phyloP scores from a whole-genome alignment of 2,797 vertebrate species.

The Bovichtus variegatus region DNA sequence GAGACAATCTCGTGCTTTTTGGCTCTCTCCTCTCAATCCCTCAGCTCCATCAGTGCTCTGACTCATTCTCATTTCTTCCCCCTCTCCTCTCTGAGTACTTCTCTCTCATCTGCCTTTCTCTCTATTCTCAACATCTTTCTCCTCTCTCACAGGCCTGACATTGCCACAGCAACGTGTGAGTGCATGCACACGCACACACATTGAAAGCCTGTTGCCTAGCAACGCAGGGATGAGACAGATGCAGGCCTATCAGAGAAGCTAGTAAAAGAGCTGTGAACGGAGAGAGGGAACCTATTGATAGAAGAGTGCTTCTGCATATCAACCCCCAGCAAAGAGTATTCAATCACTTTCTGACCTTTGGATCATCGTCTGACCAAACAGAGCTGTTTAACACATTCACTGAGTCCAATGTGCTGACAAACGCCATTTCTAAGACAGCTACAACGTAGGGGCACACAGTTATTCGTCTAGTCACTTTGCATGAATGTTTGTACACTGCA shows the following conservation, averaged over 20 bases:
- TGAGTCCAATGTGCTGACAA: slow-evolving; percentile 21
- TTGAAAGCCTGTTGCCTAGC: slow-evolving; percentile 86
- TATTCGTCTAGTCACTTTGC: neutral
- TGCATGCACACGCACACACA: slow-evolving; percentile 47
- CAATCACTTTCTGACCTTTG: slow-evolving; percentile 67
- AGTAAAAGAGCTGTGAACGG: slow-evolving; percentile 67
- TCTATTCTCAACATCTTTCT: slow-evolving; percentile 76
- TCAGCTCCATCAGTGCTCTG: slow-evolving; percentile 72
- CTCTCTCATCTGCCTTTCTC: slow-evolving; percentile 77
- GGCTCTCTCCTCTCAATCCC: slow-evolving; percentile 66
- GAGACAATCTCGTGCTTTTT: slow-evolving; percentile 74
- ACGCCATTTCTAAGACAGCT: slow-evolving; percentile 9
- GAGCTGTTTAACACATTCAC: slow-evolving; percentile 27
- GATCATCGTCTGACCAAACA: slow-evolving; percentile 51
- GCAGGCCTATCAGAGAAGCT: slow-evolving; percentile 80
- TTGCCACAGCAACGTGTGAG: slow-evolving; percentile 76
- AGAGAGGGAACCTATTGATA: slow-evolving; percentile 74
- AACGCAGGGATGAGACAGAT: slow-evolving; percentile 87
- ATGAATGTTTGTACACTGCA: neutral
- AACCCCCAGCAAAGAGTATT: slow-evolving; percentile 67
- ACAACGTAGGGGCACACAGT: neutral
- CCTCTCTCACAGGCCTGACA: slow-evolving; percentile 74
- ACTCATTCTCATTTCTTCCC: slow-evolving; percentile 77
- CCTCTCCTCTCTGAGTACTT: slow-evolving; percentile 70
- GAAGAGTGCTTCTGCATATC: slow-evolving; percentile 71